A percentile compares a stretch with the other conserved stretches of the same genome.
These are phyloP conservation scores for Molorchus minor DNA, from an alignment of 2,888 invertebrate genomes.

Conservation along the genomic window DNA sequence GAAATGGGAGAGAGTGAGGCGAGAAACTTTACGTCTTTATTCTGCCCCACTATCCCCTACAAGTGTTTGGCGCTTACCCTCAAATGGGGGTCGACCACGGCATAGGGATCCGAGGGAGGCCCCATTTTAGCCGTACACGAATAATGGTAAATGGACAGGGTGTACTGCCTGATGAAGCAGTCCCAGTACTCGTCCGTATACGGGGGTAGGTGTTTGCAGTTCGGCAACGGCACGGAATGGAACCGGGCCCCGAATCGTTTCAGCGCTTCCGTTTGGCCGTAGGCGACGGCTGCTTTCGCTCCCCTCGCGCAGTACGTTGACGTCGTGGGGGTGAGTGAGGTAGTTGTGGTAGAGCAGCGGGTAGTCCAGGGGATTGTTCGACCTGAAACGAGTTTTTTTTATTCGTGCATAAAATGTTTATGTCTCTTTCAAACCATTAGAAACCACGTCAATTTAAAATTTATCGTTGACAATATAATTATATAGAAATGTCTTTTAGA, in stretches of 20 bases:
- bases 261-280: slow-evolving; percentile 81
- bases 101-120: slow-evolving; percentile 76
- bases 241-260: slow-evolving; percentile 81
- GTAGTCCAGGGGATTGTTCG: slow-evolving; percentile 75
- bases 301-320: slow-evolving; percentile 83
- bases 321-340: slow-evolving; percentile 85
- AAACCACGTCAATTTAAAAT: too few species aligned
- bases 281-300: slow-evolving; percentile 85
- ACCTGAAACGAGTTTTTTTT: slow-evolving; percentile 49
- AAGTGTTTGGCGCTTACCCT: slow-evolving; percentile 64
- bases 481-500: too few species aligned
- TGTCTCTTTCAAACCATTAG: too few species aligned
- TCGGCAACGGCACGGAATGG: slow-evolving; percentile 78
- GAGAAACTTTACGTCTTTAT: too few species aligned
- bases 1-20: too few species aligned
- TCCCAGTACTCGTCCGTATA: slow-evolving; percentile 90
- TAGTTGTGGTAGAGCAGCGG: slow-evolving; percentile 94
- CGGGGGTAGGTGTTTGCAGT: slow-evolving; percentile 80
- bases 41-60: slow-evolving; percentile 71
- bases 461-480: too few species aligned
- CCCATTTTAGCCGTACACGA: slow-evolving; percentile 90
- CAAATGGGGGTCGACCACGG: slow-evolving; percentile 82
- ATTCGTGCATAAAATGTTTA: too few species aligned
- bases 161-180: slow-evolving; percentile 83
- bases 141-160: slow-evolving; percentile 88